Percentiles rank a stretch among this genome's conserved stretches.
Conservation (phyloP, 2,888 invertebrate genomes). For the Drosophila trichaetosa region DNA sequence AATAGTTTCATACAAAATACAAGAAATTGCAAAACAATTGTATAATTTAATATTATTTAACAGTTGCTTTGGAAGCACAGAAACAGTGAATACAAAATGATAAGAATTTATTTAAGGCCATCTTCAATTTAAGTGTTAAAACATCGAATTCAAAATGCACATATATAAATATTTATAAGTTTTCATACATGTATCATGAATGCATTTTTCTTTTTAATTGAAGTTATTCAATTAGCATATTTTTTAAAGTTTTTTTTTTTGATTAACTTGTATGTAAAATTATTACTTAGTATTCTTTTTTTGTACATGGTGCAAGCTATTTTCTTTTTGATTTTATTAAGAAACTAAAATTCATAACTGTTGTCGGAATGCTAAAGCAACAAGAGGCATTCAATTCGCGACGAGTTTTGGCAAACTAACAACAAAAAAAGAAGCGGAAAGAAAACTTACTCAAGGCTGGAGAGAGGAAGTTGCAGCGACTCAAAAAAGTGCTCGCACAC, state of each 20-base stretch:
- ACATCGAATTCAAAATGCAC: background rate
- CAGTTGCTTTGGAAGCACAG: background rate
- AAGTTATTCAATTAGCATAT: background rate
- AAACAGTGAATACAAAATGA: background rate
- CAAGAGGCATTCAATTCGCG: background rate
- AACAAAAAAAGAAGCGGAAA: background rate
- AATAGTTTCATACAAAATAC: background rate
- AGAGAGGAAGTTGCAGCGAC: conserved; percentile 9
- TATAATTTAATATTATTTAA: background rate
- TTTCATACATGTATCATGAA: background rate
- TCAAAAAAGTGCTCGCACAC: conserved; percentile 35
- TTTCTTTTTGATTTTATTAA: background rate
- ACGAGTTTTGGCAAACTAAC: background rate
- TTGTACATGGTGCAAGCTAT: background rate
- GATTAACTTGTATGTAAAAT: background rate
- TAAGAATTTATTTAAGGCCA: background rate
- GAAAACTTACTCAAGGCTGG: conserved; percentile 38
- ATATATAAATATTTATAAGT: background rate
- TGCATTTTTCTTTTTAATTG: background rate
- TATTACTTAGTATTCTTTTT: background rate
- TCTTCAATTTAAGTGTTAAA: background rate
- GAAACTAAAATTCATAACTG: background rate
- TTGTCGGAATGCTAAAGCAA: conserved; percentile 7
- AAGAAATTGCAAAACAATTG: background rate
- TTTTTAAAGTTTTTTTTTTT: background rate